Evolutionary conservation across 2,797 vertebrate species (phyloP).

Genomic region (Eidolon dupreanum): DNA sequence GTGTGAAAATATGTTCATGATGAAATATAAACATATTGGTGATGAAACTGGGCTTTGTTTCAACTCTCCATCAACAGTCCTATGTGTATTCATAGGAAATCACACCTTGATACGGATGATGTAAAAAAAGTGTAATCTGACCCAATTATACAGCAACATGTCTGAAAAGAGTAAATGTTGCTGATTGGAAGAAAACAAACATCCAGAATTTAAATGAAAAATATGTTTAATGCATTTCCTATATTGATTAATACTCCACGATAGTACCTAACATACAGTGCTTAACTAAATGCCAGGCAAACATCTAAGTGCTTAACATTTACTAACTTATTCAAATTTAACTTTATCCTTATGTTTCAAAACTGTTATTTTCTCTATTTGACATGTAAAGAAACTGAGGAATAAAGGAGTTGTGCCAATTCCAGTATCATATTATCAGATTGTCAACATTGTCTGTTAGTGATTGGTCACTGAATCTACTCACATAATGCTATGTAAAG

Average conservation of each 20-base stretch:
- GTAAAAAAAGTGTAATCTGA: constrained; percentile 62
- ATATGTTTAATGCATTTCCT: background rate
- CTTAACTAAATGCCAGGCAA: background rate
- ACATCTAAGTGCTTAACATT: background rate
- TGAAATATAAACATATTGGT: background rate
- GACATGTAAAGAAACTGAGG: background rate
- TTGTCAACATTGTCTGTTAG: too few species aligned
- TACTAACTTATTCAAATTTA: background rate
- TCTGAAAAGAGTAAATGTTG: background rate
- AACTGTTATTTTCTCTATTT: background rate
- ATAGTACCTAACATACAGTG: background rate
- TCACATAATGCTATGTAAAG: background rate
- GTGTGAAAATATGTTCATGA: background rate
- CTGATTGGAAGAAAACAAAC: background rate
- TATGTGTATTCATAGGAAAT: constrained; percentile 32
- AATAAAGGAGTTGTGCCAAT: background rate
- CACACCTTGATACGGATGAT: constrained; percentile 52
- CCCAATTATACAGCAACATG: background rate
- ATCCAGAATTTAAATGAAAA: background rate
- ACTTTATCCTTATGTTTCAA: background rate
- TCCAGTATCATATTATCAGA: too few species aligned
- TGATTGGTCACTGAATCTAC: too few species aligned
- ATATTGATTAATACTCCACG: background rate
- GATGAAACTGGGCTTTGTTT: constrained; percentile 46
- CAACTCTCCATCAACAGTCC: background rate